These are phyloP conservation scores for Urocynchramus pylzowi DNA, from an alignment of 2,113 vertebrate species.

Conservation along the genomic window DNA sequence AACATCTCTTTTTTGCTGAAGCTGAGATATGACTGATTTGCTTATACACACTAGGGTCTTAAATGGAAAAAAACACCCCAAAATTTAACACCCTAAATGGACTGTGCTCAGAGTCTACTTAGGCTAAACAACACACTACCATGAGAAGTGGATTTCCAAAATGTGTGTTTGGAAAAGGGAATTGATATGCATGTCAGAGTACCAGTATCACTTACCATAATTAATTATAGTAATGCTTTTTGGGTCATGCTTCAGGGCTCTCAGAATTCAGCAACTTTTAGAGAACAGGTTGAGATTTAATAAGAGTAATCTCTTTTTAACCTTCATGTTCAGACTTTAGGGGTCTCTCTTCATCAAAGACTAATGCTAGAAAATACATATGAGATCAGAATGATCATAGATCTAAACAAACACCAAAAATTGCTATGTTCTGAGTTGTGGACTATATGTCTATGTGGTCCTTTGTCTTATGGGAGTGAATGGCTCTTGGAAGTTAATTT, in stretches of 20 bases:
- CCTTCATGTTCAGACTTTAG: background rate
- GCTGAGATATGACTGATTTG: background rate
- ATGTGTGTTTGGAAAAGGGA: background rate
- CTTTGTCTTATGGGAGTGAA: background rate
- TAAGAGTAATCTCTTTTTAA: constrained; percentile 27
- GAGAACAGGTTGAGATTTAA: background rate
- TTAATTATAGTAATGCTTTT: constrained; percentile 51
- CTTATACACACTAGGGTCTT: background rate
- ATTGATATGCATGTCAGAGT: constrained; percentile 29
- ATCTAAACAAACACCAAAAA: background rate
- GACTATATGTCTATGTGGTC: accelerated
- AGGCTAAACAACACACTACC: background rate
- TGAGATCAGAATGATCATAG: background rate
- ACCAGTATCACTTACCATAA: background rate
- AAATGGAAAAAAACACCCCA: background rate
- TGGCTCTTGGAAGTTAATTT: background rate
- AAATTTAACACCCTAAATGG: background rate
- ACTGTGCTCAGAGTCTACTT: background rate
- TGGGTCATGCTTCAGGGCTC: constrained; percentile 33
- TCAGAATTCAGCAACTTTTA: constrained; percentile 27
- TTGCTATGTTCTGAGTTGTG: background rate
- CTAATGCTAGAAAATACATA: background rate
- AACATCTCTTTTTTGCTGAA: background rate
- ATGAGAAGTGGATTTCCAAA: background rate
- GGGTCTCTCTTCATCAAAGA: background rate